A percentile compares a stretch with the other conserved stretches of the same genome.
Evolutionary conservation across 2,888 invertebrate species (phyloP).

Genomic region (Tinea semifulvella): DNA sequence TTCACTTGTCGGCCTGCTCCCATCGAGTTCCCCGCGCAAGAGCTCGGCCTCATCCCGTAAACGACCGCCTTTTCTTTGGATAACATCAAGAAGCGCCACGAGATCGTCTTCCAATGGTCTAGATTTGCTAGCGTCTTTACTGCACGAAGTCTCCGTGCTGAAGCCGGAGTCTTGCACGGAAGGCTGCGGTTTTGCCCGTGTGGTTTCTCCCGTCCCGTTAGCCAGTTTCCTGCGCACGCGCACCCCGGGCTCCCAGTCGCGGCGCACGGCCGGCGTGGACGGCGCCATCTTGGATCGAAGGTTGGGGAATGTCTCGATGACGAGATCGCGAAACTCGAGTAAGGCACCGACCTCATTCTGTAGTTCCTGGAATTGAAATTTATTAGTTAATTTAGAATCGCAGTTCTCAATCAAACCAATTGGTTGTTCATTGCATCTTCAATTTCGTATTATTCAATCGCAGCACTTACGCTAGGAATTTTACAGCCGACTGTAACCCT

Average conservation of each 20-base stretch:
- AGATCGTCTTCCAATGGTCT: slow-evolving; percentile 79
- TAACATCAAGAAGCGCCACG: slow-evolving; percentile 86
- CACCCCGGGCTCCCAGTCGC: slow-evolving; percentile 86
- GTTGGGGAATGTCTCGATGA: slow-evolving; percentile 94
- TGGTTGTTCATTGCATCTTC: background rate
- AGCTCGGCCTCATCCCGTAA: slow-evolving; percentile 76
- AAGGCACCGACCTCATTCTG: slow-evolving; percentile 93
- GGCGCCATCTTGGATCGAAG: slow-evolving; percentile 87
- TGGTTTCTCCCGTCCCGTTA: slow-evolving; percentile 48
- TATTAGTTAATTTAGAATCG: slow-evolving; percentile 16
- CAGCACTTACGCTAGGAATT: too few relatives aligned
- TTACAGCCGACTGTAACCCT: too few relatives aligned
- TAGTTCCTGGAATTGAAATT: slow-evolving; percentile 69
- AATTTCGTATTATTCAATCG: too few relatives aligned
- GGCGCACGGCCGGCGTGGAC: slow-evolving; percentile 61
- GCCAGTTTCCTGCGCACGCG: slow-evolving; percentile 74
- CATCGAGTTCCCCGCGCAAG: slow-evolving; percentile 63
- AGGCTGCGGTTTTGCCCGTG: slow-evolving; percentile 70
- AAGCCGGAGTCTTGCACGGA: slow-evolving; percentile 85
- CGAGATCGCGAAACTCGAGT: slow-evolving; percentile 91
- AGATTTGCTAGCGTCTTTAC: slow-evolving; percentile 72
- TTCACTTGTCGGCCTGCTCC: slow-evolving; percentile 40
- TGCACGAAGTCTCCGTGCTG: slow-evolving; percentile 88
- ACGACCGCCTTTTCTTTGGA: slow-evolving; percentile 75
- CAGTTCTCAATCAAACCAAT: background rate